Conservation (phyloP, 2,113 vertebrate genomes). For the Corythaeola cristata region DNA sequence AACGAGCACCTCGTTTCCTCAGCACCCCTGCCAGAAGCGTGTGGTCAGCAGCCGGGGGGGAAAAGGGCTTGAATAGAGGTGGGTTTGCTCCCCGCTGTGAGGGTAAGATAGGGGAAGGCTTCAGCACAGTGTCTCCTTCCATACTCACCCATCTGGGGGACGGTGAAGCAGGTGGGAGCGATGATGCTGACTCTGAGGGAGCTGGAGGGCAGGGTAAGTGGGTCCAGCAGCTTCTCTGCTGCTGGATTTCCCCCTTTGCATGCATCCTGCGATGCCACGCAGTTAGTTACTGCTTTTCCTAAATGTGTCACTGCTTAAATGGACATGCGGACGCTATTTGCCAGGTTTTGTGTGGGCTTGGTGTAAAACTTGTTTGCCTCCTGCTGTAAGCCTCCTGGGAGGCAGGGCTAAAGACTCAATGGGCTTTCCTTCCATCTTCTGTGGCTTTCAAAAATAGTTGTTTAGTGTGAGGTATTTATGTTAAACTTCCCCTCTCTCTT, state of each 20-base stretch:
- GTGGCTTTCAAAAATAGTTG: not conserved
- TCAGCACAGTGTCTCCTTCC: not conserved
- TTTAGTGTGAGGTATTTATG: not conserved
- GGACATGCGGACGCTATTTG: not conserved
- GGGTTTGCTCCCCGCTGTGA: not conserved
- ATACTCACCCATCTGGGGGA: not conserved
- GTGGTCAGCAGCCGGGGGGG: not conserved
- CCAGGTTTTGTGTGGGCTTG: not conserved
- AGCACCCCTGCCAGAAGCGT: not conserved
- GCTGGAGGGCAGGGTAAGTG: not conserved
- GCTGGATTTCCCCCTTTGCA: not conserved
- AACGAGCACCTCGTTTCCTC: not conserved
- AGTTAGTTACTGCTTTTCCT: not conserved
- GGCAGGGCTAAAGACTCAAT: not conserved
- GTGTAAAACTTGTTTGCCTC: not conserved
- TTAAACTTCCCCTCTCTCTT: not conserved
- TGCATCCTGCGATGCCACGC: not conserved
- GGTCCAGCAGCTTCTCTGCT: not conserved
- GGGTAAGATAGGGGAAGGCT: not conserved
- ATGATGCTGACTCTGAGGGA: not conserved
- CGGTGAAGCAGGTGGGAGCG: not conserved
- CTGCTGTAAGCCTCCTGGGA: fast-evolving
- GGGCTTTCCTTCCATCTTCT: not conserved
- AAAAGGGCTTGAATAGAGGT: not conserved
- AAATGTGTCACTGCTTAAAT: not conserved